Conservation (phyloP, 2,113 vertebrate genomes). For the Colossoma macropomum region DNA sequence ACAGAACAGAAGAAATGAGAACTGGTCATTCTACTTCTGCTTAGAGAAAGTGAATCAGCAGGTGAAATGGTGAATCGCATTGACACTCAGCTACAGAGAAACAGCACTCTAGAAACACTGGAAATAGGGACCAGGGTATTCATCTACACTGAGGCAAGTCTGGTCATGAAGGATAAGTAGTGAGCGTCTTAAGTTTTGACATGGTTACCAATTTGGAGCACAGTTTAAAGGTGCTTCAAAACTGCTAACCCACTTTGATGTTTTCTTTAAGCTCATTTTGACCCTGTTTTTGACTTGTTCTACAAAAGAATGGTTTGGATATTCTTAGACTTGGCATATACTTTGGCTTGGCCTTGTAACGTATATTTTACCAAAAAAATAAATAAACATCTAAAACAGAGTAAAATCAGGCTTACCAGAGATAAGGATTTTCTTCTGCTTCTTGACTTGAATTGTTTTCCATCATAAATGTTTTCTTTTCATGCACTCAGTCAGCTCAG, state of each 20-base stretch:
- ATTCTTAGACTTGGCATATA: no score
- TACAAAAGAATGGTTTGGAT: no score
- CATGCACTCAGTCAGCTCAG: background rate
- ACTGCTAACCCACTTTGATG: background rate
- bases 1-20: background rate
- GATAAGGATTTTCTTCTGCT: constrained; percentile 65
- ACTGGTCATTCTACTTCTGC: background rate
- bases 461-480: constrained; percentile 51
- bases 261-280: background rate
- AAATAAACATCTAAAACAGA: background rate
- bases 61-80: background rate
- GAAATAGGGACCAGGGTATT: constrained; percentile 1
- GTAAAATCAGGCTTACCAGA: constrained; percentile 66
- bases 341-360: no score
- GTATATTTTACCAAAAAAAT: background rate
- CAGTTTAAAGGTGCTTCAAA: constrained; percentile 1
- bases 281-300: background rate
- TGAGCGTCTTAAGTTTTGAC: constrained; percentile 19
- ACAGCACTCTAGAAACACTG: background rate
- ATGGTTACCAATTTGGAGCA: constrained; percentile 22
- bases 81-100: background rate
- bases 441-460: constrained; percentile 63
- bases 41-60: background rate
- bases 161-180: constrained; percentile 40
- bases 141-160: constrained; percentile 39